These are phyloP conservation scores for Micromesistius poutassou DNA, from an alignment of 2,797 vertebrate genomes.

Conservation along the genomic window DNA sequence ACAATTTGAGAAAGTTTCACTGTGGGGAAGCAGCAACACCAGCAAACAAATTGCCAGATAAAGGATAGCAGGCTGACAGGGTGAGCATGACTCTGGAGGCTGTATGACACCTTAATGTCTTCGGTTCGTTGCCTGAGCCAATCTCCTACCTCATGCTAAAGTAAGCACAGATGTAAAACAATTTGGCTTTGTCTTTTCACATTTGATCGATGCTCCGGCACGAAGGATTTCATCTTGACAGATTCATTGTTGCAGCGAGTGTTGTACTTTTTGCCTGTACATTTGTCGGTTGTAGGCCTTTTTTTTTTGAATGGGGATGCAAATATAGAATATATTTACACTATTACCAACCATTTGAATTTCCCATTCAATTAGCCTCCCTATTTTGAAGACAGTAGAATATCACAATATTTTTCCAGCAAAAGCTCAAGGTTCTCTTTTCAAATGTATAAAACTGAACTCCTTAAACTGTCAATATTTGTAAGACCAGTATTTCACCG, in stretches of 20 bases:
- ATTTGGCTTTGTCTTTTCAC: neutral
- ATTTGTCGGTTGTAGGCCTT: neutral
- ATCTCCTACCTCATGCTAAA: neutral
- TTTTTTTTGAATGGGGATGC: neutral
- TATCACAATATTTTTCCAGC: too few species aligned
- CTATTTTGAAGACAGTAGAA: constrained; percentile 44
- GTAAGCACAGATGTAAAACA: constrained; percentile 15
- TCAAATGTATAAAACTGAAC: too few species aligned
- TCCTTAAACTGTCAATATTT: too few species aligned
- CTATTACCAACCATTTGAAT: constrained; percentile 13
- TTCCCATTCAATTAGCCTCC: constrained; percentile 51
- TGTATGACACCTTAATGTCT: constrained; percentile 32
- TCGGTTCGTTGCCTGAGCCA: constrained; percentile 2
- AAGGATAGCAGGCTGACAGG: constrained; percentile 34
- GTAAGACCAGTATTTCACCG: neutral
- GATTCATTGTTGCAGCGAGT: neutral
- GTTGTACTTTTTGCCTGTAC: neutral
- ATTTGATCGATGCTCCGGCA: neutral
- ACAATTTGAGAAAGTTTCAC: constrained; percentile 30
- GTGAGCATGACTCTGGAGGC: constrained; percentile 37
- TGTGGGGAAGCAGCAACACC: constrained; percentile 27
- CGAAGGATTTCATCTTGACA: neutral
- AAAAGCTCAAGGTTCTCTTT: neutral
- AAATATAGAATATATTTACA: neutral
- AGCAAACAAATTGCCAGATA: constrained; percentile 33